phyloP scores from a whole-genome alignment of 1,140 invertebrate species.

The Eupeodes corollae region DNA sequence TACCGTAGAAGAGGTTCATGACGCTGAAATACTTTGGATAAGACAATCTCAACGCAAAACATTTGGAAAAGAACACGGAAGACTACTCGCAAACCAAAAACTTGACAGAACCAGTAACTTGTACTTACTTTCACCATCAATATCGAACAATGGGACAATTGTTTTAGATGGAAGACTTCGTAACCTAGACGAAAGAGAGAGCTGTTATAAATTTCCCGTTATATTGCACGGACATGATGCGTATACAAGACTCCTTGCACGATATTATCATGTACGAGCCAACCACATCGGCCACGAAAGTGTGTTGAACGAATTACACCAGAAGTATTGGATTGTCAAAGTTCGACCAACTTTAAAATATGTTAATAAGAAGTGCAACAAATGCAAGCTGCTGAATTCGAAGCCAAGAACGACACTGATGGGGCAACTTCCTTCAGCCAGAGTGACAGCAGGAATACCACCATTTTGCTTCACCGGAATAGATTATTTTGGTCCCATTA shows the following conservation, averaged over 20 bases:
- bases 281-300: slow-evolving; percentile 5
- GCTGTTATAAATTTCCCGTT: neutral
- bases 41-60: too few species aligned
- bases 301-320: slow-evolving; percentile 8
- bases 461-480: slow-evolving; percentile 13
- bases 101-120: neutral
- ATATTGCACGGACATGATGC: neutral
- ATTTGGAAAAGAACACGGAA: too few species aligned
- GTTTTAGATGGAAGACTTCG: neutral
- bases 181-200: neutral
- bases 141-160: neutral
- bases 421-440: slow-evolving; percentile 9
- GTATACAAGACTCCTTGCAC: neutral
- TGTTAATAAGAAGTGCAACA: neutral
- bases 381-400: neutral
- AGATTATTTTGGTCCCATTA: slow-evolving; percentile 4
- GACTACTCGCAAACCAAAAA: neutral
- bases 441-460: slow-evolving; percentile 13
- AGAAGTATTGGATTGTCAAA: slow-evolving; percentile 2
- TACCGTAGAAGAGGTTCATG: neutral
- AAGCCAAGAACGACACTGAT: slow-evolving; percentile 10
- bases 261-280: neutral
- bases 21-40: neutral
- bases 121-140: neutral
- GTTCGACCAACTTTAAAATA: neutral